Conservation (phyloP, 2,797 vertebrate species). For the Sebastes taczanowskii region DNA sequence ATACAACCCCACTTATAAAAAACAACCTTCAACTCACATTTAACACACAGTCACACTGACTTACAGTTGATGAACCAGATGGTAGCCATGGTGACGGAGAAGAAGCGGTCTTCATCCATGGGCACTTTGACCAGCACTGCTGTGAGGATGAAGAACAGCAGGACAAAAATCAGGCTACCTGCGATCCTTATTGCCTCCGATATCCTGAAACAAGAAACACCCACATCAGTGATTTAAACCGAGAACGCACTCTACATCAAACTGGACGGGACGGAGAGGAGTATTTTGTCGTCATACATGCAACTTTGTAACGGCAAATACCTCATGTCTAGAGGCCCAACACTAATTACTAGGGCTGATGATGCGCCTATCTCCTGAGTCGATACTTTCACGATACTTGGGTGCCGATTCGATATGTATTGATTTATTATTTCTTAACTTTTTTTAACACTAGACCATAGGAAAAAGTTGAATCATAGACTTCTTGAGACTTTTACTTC, state of each 20-base stretch:
- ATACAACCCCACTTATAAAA: too few species aligned
- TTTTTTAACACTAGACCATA: too few species aligned
- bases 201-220: slow-evolving; percentile 75
- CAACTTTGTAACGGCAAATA: neutral
- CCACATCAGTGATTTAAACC: neutral
- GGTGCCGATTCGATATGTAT: too few species aligned
- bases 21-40: neutral
- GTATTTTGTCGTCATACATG: neutral
- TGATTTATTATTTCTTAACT: too few species aligned
- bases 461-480: too few species aligned
- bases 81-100: slow-evolving; percentile 89
- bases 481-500: too few species aligned
- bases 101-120: slow-evolving; percentile 80
- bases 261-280: neutral
- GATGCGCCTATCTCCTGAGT: too few species aligned
- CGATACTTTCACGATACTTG: too few species aligned
- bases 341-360: neutral
- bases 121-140: slow-evolving; percentile 84
- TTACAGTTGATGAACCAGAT: slow-evolving; percentile 94
- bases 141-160: slow-evolving; percentile 87
- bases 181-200: slow-evolving; percentile 85
- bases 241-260: too few species aligned
- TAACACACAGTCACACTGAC: neutral
- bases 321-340: neutral
- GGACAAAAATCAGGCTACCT: slow-evolving; percentile 85